phyloP scores from a whole-genome alignment of 2,113 vertebrate genomes.

The Hipposideros armiger region DNA sequence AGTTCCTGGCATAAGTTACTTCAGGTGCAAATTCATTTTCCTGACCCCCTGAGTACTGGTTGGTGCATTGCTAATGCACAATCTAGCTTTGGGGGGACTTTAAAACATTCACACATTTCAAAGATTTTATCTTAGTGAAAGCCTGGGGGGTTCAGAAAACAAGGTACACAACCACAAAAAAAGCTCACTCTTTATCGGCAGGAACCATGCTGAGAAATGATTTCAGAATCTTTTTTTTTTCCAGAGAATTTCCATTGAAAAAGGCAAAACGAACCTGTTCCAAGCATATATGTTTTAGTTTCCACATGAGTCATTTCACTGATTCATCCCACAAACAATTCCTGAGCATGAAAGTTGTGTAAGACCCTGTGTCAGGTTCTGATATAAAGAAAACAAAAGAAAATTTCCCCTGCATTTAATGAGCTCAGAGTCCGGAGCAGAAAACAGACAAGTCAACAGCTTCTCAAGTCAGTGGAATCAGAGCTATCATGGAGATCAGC shows the following conservation, averaged over 20 bases:
- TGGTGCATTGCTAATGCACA: not conserved
- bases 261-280: not conserved
- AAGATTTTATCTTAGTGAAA: conserved; percentile 33
- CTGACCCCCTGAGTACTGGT: not conserved
- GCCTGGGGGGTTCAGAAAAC: not conserved
- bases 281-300: not conserved
- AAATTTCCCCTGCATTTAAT: not conserved
- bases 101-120: conserved; percentile 9
- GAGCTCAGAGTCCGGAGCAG: not conserved
- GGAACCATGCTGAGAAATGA: not conserved
- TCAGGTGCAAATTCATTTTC: not conserved
- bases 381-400: not conserved
- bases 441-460: not conserved
- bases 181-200: not conserved
- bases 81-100: not conserved
- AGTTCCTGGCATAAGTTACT: too few species aligned
- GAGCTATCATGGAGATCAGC: not conserved
- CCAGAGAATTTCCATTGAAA: conserved; percentile 10
- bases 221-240: not conserved
- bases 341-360: not conserved
- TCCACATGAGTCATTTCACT: conserved; percentile 42
- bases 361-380: not conserved
- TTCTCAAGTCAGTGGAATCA: not conserved
- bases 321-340: not conserved
- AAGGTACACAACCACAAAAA: not conserved